Conservation (phyloP, 2,888 invertebrate species). For the Drosophila diplacantha region DNA sequence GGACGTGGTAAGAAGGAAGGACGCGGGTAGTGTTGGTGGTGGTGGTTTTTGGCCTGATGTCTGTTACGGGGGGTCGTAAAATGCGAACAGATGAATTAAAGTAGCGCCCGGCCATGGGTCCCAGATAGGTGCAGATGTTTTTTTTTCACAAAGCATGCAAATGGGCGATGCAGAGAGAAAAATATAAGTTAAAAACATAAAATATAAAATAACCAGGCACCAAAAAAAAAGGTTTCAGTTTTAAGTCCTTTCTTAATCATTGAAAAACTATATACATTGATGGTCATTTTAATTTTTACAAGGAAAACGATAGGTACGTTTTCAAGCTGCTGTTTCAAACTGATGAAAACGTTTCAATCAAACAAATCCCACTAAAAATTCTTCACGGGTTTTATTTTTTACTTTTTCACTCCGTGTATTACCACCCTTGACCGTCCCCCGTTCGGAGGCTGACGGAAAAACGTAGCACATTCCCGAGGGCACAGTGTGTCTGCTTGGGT, state of each 20-base stretch:
- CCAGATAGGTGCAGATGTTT: constrained; percentile 48
- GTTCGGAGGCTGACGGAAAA: constrained; percentile 27
- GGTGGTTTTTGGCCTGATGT: constrained; percentile 10
- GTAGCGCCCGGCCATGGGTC: constrained; percentile 34
- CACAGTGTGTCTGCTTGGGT: constrained; percentile 34
- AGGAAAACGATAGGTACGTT: too few species aligned
- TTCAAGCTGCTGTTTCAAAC: too few species aligned
- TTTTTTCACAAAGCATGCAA: constrained; percentile 53
- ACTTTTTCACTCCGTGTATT: constrained; percentile 4
- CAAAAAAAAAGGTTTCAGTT: neutral
- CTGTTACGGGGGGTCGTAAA: constrained; percentile 37
- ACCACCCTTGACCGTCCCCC: constrained; percentile 23
- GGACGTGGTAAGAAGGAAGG: constrained; percentile 37
- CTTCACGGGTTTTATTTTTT: neutral
- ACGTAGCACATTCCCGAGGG: constrained; percentile 49
- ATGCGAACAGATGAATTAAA: constrained; percentile 55
- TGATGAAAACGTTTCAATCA: neutral
- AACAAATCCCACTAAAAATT: neutral
- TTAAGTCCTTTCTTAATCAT: neutral
- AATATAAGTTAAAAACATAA: neutral
- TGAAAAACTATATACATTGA: neutral
- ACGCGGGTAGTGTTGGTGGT: constrained; percentile 7
- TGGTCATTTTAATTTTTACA: neutral
- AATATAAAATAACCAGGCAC: neutral
- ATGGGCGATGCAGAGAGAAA: constrained; percentile 35